Conservation (phyloP, 1,140 invertebrate species). For the Papilio polyxenes region DNA sequence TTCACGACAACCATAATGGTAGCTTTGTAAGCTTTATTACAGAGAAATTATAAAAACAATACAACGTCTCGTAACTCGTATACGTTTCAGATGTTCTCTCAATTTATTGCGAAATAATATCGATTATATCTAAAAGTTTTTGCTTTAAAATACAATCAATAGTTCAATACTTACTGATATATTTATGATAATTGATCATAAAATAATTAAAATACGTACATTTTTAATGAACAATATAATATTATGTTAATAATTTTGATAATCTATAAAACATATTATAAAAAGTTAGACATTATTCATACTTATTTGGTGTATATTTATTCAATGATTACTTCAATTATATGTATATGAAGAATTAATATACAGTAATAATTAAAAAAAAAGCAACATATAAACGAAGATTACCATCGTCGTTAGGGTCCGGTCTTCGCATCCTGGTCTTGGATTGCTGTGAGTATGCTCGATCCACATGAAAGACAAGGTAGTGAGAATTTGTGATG, state of each 20-base stretch:
- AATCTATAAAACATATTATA: neutral
- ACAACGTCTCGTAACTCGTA: too few species aligned
- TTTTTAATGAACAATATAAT: neutral
- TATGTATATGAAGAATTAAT: neutral
- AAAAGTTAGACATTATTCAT: neutral
- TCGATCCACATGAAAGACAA: constrained; percentile 79
- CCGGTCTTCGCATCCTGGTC: constrained; percentile 29
- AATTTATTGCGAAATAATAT: too few species aligned
- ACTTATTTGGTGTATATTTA: neutral
- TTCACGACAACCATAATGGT: neutral
- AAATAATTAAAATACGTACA: neutral
- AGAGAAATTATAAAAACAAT: too few species aligned
- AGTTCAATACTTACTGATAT: neutral
- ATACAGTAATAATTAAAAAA: neutral
- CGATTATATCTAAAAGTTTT: too few species aligned
- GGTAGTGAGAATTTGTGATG: constrained; percentile 79
- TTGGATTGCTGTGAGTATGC: constrained; percentile 45
- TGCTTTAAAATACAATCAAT: too few species aligned
- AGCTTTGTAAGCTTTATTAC: neutral
- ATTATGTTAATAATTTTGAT: neutral
- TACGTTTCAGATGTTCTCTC: too few species aligned
- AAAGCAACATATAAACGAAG: neutral
- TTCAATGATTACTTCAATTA: neutral
- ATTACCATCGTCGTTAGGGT: neutral
- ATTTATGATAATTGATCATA: neutral